phyloP scores from a whole-genome alignment of 2,888 invertebrate genomes.

The Bruchidius siliquastri region DNA sequence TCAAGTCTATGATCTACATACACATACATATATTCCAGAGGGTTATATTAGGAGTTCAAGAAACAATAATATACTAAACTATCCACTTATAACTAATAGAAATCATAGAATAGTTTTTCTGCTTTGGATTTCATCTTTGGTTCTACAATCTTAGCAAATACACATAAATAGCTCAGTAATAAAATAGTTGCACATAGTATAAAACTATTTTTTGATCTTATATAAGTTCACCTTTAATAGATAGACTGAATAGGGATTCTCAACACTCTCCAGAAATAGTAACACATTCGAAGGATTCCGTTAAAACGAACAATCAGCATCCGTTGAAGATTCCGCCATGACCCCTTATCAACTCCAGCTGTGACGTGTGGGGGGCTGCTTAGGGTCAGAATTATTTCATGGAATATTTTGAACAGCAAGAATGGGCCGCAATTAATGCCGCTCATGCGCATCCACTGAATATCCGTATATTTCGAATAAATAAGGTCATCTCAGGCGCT shows the following conservation, averaged over 20 bases:
- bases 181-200: neutral
- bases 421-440: no score
- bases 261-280: neutral
- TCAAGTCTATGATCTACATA: neutral
- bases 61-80: neutral
- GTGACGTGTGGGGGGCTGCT: no score
- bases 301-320: no score
- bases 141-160: neutral
- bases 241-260: no score
- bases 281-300: no score
- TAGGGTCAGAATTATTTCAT: no score
- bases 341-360: no score
- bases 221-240: neutral
- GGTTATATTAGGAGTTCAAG: neutral
- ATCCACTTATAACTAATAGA: neutral
- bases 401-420: no score
- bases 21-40: neutral
- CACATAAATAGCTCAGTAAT: neutral
- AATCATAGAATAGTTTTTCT: neutral
- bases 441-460: no score
- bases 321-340: no score
- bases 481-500: no score
- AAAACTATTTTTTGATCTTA: neutral
- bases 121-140: neutral
- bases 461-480: no score